Evolutionary conservation across 64 coral and sea anemone genomes (phyloP).

Genomic region (Actinia equina): DNA sequence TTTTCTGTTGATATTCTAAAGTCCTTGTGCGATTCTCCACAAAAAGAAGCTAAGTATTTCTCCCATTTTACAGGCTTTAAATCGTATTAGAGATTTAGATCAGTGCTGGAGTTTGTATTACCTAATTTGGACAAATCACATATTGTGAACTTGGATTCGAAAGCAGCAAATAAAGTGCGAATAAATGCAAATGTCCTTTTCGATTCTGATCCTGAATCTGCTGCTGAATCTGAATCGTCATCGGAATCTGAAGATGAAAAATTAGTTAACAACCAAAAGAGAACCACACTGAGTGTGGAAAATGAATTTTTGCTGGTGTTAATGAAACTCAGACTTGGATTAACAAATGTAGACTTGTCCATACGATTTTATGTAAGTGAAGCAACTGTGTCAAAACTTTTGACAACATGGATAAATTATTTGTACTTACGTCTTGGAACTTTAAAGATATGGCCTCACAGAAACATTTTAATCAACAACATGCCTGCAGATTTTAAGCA

Average conservation of each 20-base stretch:
- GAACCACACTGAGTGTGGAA: conserved; percentile 6
- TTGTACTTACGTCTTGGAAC: conserved; percentile 42
- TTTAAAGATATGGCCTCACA: conserved; percentile 56
- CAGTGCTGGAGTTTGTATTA: conserved; percentile 40
- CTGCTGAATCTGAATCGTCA: not conserved
- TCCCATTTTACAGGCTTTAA: conserved; percentile 37
- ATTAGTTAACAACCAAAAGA: not conserved
- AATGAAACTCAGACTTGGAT: conserved; percentile 46
- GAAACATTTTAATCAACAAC: conserved; percentile 39
- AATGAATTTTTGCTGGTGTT: conserved; percentile 35
- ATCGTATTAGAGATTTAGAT: conserved; percentile 29
- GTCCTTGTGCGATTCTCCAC: not conserved
- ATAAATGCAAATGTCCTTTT: conserved; percentile 22
- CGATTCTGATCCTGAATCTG: conserved; percentile 27
- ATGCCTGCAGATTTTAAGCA: conserved; percentile 42
- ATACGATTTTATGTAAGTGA: conserved; percentile 22
- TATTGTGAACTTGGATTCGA: conserved; percentile 22
- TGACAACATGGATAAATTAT: conserved; percentile 53
- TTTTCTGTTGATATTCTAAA: conserved; percentile 35
- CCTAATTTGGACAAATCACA: conserved; percentile 32
- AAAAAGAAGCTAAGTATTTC: conserved; percentile 10
- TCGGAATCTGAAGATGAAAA: conserved; percentile 22
- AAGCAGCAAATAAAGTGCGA: conserved; percentile 1
- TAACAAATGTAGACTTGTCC: conserved; percentile 34
- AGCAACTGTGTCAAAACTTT: conserved; percentile 22